Evolutionary conservation across 37 sponge, comb jelly and placozoan species (phyloP).

Genomic region (Chondrilla cf. caribensis): DNA sequence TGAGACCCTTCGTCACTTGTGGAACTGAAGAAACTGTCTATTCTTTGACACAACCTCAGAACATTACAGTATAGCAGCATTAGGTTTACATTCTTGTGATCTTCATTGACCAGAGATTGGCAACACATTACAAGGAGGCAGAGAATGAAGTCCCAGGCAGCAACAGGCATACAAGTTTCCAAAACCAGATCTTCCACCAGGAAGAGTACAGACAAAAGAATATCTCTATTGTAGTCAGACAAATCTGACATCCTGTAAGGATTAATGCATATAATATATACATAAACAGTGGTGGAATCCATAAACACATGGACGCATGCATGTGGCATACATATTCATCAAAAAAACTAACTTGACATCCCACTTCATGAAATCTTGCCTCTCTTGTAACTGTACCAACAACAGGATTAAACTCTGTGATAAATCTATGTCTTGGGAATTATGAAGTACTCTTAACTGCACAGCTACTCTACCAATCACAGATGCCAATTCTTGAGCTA

Average conservation of each 20-base stretch:
- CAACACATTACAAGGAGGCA: conserved; percentile 39
- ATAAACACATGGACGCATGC: too few relatives aligned
- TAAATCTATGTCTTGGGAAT: too few relatives aligned
- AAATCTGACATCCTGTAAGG: background rate
- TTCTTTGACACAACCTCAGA: background rate
- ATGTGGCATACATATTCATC: too few relatives aligned
- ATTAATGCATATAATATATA: too few relatives aligned
- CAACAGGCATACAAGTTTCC: background rate
- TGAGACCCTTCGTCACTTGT: background rate
- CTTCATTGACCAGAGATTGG: conserved; percentile 16
- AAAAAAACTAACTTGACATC: too few relatives aligned
- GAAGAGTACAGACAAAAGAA: background rate
- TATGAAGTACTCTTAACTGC: too few relatives aligned
- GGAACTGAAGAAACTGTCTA: conserved; percentile 19
- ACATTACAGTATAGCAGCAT: conserved; percentile 15
- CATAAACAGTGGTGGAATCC: too few relatives aligned
- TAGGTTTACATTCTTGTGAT: background rate
- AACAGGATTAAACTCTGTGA: too few relatives aligned
- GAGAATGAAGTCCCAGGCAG: conserved; percentile 67
- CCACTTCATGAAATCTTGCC: too few relatives aligned
- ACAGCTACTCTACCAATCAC: too few relatives aligned
- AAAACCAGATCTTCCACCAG: conserved; percentile 18
- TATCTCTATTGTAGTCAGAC: background rate
- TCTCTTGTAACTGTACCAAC: too few relatives aligned
- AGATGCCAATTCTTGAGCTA: too few relatives aligned